Percentiles rank a stretch among this genome's conserved stretches.
Conservation (phyloP, 2,888 invertebrate genomes). For the Hydropsyche betteni region DNA sequence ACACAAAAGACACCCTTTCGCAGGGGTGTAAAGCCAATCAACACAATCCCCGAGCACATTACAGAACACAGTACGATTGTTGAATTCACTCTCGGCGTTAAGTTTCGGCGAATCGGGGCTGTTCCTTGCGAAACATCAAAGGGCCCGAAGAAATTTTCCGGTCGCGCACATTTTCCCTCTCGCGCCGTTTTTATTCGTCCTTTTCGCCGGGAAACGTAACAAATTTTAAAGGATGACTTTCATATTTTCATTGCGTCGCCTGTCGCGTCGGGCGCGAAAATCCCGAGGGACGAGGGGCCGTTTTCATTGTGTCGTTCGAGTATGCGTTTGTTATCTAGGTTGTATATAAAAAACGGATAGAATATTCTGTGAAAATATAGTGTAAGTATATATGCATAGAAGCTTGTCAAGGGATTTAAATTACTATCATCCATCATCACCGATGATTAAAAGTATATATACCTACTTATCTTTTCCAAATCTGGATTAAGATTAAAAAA, state of each 20-base stretch:
- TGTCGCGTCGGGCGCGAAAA: not conserved
- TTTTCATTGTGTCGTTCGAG: slow-evolving; percentile 20
- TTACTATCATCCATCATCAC: too few species aligned
- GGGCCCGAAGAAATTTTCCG: not conserved
- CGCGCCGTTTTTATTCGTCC: not conserved
- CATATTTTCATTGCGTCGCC: slow-evolving; percentile 44
- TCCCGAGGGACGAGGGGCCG: not conserved
- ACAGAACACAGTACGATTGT: not conserved
- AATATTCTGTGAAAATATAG: not conserved
- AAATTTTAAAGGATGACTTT: slow-evolving; percentile 50
- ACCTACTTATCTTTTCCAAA: too few species aligned
- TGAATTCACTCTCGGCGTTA: not conserved
- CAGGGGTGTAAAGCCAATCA: not conserved
- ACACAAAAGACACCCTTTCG: not conserved
- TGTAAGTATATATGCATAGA: too few species aligned
- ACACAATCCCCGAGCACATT: not conserved
- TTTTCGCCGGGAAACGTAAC: slow-evolving; percentile 37
- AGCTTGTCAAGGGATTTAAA: too few species aligned
- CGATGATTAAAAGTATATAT: too few species aligned
- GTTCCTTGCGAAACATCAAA: not conserved
- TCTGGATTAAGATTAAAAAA: too few species aligned
- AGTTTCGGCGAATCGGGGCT: slow-evolving; percentile 6
- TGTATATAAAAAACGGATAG: not conserved
- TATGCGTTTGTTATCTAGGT: not conserved
- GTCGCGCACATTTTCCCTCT: too few species aligned